Evolutionary conservation across 2,113 vertebrate genomes (phyloP), one percentile per base, ranked within the genome.

Genomic region (Dunckerocampus dactyliophorus): DNA sequence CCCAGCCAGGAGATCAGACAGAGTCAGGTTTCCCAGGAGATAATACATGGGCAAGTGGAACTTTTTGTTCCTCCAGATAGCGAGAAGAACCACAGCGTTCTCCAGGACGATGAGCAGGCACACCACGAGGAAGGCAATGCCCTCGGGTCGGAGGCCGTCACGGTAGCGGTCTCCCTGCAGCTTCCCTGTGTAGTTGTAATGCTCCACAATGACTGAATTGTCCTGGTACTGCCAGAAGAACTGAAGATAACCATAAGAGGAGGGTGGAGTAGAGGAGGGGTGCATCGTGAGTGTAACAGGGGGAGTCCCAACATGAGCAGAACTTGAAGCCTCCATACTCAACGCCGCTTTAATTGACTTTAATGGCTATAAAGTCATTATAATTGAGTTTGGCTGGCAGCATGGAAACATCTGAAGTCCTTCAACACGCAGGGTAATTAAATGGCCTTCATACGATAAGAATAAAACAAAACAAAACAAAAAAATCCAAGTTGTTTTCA

Each of bases 41-140:
- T 94, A 93, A 74, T 93, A 96, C 93, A 95, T 95, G 62, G 94
- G 94, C 31, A 92, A 76, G 60, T 94, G 95, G 67, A 97, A 94
- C 76, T 94, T 95, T 71, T 94, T 93, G 87, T 95, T 94, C 71
- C 84, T 90, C 86, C 91, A 92, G 21, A 96, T 91, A 72, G 92
- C 92, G 0, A 92, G 49, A 48, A 96, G 89, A 54, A 96, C 93
- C 17, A 94, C 85, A 7, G 92, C 72, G 49, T 97, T 97, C 88
- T 95, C 95, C 70, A 93, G 72, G 22, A 95, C 87, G 17, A 95
- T 96, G 68, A 95, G 74, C 2, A 91, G 75, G 65, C 94, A 96
- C 53, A 95, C 87, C 12, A 91, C 85, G 70, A 95, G 71, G 63
- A 92, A 92, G 1, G 84, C 77, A 0, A 89, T 88, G 9, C 88